Conservation (phyloP, 30 jellyfish, hydroid and myxozoan species). For the Hydractinia symbiolongicarpus region DNA sequence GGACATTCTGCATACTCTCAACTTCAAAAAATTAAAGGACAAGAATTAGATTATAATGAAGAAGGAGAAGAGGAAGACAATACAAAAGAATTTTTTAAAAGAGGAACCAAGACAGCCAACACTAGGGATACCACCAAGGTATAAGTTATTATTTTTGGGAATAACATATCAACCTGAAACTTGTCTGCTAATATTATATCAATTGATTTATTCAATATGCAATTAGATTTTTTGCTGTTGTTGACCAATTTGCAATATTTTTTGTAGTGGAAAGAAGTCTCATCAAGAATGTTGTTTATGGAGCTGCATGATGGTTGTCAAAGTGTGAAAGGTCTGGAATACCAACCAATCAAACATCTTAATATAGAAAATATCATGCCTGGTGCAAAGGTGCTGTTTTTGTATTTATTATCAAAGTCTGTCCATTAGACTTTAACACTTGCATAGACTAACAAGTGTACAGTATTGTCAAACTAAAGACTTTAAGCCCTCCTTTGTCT, state of each 20-base stretch:
- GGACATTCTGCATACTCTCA: constrained; percentile 84
- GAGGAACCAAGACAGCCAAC: constrained; percentile 9
- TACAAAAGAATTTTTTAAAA: constrained; percentile 25
- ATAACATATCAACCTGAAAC: neutral
- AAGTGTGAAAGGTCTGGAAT: constrained; percentile 63
- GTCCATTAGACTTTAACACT: neutral
- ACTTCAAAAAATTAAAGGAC: constrained; percentile 56
- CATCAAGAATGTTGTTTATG: constrained; percentile 59
- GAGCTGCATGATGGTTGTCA: constrained; percentile 71
- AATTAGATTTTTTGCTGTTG: neutral
- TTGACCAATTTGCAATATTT: neutral
- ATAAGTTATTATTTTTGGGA: no score
- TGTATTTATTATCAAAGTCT: no score
- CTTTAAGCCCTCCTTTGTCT: no score
- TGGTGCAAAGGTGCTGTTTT: constrained; percentile 68
- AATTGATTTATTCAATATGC: neutral
- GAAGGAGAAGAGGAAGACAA: constrained; percentile 33
- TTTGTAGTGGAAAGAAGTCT: constrained; percentile 28
- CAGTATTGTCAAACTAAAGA: no score
- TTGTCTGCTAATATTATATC: neutral
- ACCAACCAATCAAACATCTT: constrained; percentile 31
- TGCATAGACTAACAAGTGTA: neutral
- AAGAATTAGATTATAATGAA: constrained; percentile 30
- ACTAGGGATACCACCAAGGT: neutral
- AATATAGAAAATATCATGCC: constrained; percentile 47